phyloP scores from a whole-genome alignment of 2,888 invertebrate genomes.

The Meganola albula region DNA sequence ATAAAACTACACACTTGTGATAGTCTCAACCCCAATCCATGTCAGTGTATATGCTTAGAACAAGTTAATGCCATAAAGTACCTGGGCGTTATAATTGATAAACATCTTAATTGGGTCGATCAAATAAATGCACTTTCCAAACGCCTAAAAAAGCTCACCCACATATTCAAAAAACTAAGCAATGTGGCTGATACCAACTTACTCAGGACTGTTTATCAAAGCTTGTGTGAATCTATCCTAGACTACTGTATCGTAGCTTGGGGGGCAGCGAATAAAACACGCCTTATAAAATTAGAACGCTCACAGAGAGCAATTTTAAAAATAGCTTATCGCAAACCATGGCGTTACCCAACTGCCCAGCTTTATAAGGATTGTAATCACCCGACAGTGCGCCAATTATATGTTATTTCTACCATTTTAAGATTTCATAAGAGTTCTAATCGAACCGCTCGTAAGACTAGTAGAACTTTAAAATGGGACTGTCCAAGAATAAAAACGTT shows the following conservation, averaged over 20 bases:
- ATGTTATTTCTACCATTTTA: too few relatives aligned
- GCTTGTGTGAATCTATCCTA: background rate
- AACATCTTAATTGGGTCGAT: background rate
- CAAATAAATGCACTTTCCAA: background rate
- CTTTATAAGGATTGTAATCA: too few relatives aligned
- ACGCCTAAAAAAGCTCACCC: background rate
- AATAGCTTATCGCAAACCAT: background rate
- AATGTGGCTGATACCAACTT: background rate
- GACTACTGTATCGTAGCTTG: background rate
- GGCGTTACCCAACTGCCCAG: background rate
- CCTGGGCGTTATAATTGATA: conserved; percentile 2
- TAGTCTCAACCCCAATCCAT: background rate
- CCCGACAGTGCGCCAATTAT: too few relatives aligned
- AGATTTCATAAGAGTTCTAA: too few relatives aligned
- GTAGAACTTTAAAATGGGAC: too few relatives aligned
- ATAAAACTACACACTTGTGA: conserved; percentile 7
- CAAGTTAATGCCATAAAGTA: background rate
- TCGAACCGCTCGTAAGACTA: too few relatives aligned
- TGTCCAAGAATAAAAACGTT: too few relatives aligned
- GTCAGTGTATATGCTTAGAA: background rate
- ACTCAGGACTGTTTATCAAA: background rate
- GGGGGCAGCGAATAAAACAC: background rate
- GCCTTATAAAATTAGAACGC: background rate
- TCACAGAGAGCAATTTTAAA: background rate
- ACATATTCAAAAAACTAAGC: background rate